A percentile compares a stretch with the other conserved stretches of the same genome.
These are phyloP conservation scores for Jaculus jaculus DNA, from an alignment of 2,113 vertebrate species.

Conservation along the genomic window DNA sequence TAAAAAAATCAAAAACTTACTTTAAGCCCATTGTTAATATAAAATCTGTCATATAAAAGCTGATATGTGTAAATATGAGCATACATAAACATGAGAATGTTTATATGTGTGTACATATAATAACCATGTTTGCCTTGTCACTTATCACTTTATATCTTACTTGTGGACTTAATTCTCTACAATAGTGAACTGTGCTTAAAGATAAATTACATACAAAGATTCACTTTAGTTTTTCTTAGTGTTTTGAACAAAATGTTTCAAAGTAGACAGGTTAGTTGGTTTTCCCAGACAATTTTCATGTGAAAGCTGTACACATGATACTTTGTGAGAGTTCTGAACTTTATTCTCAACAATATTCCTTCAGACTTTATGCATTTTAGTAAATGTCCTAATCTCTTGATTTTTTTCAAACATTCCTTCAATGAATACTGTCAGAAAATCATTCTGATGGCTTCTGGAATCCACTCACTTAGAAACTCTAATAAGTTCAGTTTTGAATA, in stretches of 20 bases:
- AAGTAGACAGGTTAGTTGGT: conserved; percentile 39
- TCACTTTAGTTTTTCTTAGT: conserved; percentile 35
- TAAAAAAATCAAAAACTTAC: background rate
- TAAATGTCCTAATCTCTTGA: background rate
- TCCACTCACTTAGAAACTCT: background rate
- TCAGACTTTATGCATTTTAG: conserved; percentile 20
- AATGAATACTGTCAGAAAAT: background rate
- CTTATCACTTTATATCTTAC: background rate
- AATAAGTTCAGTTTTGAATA: background rate
- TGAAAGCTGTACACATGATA: conserved; percentile 80
- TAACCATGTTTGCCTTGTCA: background rate
- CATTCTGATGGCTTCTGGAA: background rate
- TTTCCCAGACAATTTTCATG: conserved; percentile 69
- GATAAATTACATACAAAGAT: background rate
- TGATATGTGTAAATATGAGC: background rate
- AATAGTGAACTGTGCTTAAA: conserved; percentile 8
- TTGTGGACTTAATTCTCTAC: conserved; percentile 7
- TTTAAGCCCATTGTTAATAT: background rate
- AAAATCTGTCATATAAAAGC: background rate
- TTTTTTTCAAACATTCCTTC: background rate
- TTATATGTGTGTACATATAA: background rate
- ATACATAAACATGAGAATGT: background rate
- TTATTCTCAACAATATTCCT: conserved; percentile 76
- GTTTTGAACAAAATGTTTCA: conserved; percentile 41
- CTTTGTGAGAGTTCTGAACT: conserved; percentile 73